A percentile compares a stretch with the other conserved stretches of the same genome.
These are phyloP conservation scores for Phthorimaea operculella DNA, from an alignment of 1,140 invertebrate species.

Conservation along the genomic window DNA sequence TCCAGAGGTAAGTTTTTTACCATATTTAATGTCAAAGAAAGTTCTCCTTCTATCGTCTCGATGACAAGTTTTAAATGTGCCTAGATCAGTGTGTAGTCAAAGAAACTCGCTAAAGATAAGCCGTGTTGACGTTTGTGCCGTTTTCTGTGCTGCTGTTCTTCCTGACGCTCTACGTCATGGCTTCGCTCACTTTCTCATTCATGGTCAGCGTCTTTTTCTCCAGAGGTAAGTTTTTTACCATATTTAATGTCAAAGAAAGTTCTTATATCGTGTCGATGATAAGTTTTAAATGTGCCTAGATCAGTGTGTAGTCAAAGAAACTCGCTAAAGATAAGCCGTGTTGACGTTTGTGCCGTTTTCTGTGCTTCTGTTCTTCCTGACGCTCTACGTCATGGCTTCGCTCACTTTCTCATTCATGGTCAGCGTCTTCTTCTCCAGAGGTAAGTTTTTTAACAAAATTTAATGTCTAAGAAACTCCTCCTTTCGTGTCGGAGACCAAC, in stretches of 20 bases:
- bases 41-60: no score
- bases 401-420: slow-evolving; percentile 76
- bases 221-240: slow-evolving; percentile 66
- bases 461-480: no score
- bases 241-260: no score
- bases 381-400: slow-evolving; percentile 70
- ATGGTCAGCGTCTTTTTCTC: slow-evolving; percentile 77
- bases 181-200: slow-evolving; percentile 74
- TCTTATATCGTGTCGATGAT: no score
- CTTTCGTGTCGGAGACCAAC: no score
- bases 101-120: slow-evolving; percentile 40
- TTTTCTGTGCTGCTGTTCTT: slow-evolving; percentile 71
- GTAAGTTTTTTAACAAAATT: no score
- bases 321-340: slow-evolving; percentile 52
- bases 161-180: slow-evolving; percentile 70
- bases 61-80: no score
- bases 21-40: no score
- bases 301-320: no score
- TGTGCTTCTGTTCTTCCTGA: slow-evolving; percentile 71
- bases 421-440: slow-evolving; percentile 77
- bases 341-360: slow-evolving; percentile 69
- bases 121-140: slow-evolving; percentile 69
- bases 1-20: slow-evolving; percentile 74
- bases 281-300: no score
- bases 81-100: no score